phyloP scores from a whole-genome alignment of 2,113 vertebrate species.

The Phoxinus phoxinus region DNA sequence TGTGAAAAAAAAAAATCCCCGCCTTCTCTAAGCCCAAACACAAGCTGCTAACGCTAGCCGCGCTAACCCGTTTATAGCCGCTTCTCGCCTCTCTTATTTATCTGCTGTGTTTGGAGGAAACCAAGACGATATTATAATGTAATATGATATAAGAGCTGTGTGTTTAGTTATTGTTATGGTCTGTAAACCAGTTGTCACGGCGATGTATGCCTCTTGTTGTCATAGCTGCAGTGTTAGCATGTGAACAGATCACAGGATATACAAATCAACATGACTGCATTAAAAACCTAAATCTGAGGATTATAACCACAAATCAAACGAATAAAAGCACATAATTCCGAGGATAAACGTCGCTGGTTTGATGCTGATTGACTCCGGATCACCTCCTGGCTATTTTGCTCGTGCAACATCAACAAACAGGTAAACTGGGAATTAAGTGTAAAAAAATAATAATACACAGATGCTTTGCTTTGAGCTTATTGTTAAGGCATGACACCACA shows the following conservation, averaged over 20 bases:
- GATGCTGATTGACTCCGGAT: slow-evolving; percentile 6
- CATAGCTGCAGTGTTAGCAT: slow-evolving; percentile 50
- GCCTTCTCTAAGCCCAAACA: background rate
- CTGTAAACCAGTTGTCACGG: slow-evolving; percentile 22
- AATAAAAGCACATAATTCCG: background rate
- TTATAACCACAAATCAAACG: background rate
- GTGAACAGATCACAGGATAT: slow-evolving; percentile 9
- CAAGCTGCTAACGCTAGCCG: slow-evolving; percentile 33
- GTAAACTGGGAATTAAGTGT: background rate
- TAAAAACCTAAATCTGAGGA: background rate
- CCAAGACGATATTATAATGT: background rate
- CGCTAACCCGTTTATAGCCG: slow-evolving; percentile 1
- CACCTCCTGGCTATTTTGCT: slow-evolving; percentile 17
- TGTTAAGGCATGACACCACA: background rate
- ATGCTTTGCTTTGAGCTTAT: background rate
- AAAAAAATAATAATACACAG: background rate
- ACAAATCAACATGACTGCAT: background rate
- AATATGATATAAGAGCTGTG: background rate
- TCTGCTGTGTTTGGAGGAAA: slow-evolving; percentile 17
- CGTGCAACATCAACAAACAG: slow-evolving; percentile 20
- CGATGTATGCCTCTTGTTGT: slow-evolving; percentile 44
- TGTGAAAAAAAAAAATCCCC: background rate
- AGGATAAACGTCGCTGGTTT: background rate
- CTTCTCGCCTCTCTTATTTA: background rate
- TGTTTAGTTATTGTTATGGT: slow-evolving; percentile 11